Base-by-base conservation (phyloP, 1,140 invertebrate species). In the Laodelphax striatellus region DNA sequence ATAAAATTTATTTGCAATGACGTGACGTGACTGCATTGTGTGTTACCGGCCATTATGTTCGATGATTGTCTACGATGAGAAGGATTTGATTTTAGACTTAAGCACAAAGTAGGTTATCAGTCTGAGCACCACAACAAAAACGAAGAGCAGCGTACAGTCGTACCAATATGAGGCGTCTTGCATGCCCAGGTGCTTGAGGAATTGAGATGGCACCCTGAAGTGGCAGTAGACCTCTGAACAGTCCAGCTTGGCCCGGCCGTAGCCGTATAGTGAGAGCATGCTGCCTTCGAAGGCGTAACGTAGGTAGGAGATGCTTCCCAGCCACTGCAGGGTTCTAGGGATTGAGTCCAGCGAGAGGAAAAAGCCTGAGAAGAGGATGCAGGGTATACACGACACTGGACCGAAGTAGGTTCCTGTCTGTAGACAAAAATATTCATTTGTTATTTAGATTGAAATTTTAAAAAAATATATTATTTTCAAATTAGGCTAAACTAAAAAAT, bases 371-470 rank as follows among this genome's bases (percentile, higher is more conserved):
- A 97, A 90, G 17, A 92, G 79, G 41, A 92, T 93, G 2, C 89
- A 86, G 14, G 63, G 65, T 9, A 66, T 62, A 0, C 61, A 62
- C 57, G 90, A 78, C 31, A 95, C 86, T 42, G 94, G 94, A 8
- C 91, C 93, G 38, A 94, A 70, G 71, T 94, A 97, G 22, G 96
- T 92, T 31, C 93, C 92, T 68, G 92, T 88, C 91, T 95, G 75
- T 10, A 81, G 79, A 24, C 53, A 52, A 61, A 38, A 63, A 21
- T 44, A n/a, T 24, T 24, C 34, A 38, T 38, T 8, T 11, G 10
- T 28, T 21, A 46, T n/a, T n/a, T n/a, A n/a, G n/a, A n/a, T n/a
- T n/a, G n/a, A n/a, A n/a, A n/a, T n/a, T n/a, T n/a, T n/a, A n/a
- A n/a, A n/a, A n/a, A n/a, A n/a, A n/a, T n/a, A n/a, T n/a, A n/a